Evolutionary conservation across 2,888 invertebrate species (phyloP), one percentile per base, ranked within the genome.

Genomic region (Candidula unifasciata): DNA sequence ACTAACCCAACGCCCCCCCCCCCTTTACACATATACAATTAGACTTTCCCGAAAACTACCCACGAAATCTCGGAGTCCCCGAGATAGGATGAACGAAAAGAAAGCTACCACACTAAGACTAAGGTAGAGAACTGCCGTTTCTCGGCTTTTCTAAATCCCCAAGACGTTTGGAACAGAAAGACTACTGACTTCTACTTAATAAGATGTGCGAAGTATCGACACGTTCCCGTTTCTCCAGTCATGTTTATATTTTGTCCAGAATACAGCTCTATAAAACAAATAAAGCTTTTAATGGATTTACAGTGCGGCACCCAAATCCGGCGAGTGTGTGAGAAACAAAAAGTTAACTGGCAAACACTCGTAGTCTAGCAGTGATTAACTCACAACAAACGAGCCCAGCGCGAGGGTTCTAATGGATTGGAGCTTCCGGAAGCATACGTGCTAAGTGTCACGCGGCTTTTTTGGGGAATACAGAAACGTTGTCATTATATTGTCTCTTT

Each of bases 241-340:
- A 35, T 77, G 33, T 77, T 77, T 57, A 18, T 27, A 33, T 57
- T 77, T 77, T 77, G 77, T 77, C 57, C 30, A 3, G 13, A 35
- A 21, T 60, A 21, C 30, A 24, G 18, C 27, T 0, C 21, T 16
- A 35, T 60, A 21, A 30, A 77, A 33, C 10, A 54, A 57, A 21
- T 57, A 18, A 77, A 33, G 77, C 30, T 60, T 33, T 77, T 57
- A 77, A 60, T 77, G 57, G 57, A 77, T 77, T 77, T 30, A 77
- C 77, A 33, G 77, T 77, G 35, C 57, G 57, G 30, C 24, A 44
- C 37, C 0, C 27, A 16, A 44, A 79, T 79, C 66, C 79, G 66
- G 64, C 18, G 66, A 37, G 44, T 66, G 79, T 79, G 79, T 66
- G 10, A 10, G 27, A 13, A 10, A 79, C 79, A 79, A 79, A 37